These are phyloP conservation scores for Eutrigla gurnardus DNA, from an alignment of 2,797 vertebrate genomes.

Conservation along the genomic window DNA sequence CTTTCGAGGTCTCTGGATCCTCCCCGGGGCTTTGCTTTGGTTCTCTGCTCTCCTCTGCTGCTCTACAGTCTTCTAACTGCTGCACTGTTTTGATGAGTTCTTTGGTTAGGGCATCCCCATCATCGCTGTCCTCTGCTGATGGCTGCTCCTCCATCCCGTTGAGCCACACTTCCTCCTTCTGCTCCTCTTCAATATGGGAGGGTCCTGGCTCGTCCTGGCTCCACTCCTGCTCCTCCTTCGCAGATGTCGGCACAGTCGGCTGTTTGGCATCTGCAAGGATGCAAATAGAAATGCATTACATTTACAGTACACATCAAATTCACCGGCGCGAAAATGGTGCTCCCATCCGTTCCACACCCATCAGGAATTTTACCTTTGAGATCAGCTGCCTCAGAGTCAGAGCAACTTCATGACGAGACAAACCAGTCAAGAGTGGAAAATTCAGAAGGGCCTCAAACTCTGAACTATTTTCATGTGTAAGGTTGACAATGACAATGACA, in stretches of 20 bases:
- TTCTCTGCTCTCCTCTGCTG: constrained; percentile 51
- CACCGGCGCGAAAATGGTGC: background rate
- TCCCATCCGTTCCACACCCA: constrained; percentile 1
- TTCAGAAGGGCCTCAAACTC: background rate
- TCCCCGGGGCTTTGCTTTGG: constrained; percentile 1
- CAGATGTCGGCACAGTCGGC: background rate
- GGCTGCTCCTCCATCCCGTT: constrained; percentile 36
- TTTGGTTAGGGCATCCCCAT: constrained; percentile 57
- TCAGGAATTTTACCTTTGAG: constrained; percentile 24
- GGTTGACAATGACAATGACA: background rate
- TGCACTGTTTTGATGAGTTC: constrained; percentile 73
- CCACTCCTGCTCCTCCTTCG: constrained; percentile 37
- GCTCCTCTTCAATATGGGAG: constrained; percentile 44
- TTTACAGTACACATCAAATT: background rate
- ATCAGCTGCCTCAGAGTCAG: constrained; percentile 18
- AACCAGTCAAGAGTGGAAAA: constrained; percentile 8
- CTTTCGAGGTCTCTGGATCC: constrained; percentile 21
- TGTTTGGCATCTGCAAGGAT: constrained; percentile 50
- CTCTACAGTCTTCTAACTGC: constrained; percentile 61
- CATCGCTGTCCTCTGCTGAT: constrained; percentile 52
- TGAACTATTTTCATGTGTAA: background rate
- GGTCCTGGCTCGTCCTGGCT: constrained; percentile 41
- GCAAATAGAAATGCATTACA: constrained; percentile 14
- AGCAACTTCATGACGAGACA: constrained; percentile 17
- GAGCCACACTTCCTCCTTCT: constrained; percentile 51